phyloP scores from a whole-genome alignment of 2,888 invertebrate species.

The Mythimna pallens region DNA sequence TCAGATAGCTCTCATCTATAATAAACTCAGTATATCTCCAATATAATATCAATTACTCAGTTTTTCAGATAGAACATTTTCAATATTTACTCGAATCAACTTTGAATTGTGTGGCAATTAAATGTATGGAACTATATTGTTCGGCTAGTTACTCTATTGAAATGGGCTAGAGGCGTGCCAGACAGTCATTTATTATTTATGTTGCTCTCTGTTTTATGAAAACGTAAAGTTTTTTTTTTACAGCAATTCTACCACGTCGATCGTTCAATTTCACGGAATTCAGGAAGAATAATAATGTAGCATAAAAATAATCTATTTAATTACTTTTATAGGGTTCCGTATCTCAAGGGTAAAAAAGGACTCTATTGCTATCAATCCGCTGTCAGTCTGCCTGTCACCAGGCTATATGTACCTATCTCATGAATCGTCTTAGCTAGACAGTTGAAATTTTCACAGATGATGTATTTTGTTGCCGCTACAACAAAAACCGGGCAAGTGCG shows the following conservation, averaged over 20 bases:
- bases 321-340: background rate
- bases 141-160: constrained; percentile 22
- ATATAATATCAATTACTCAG: no score
- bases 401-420: no score
- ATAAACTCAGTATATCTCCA: no score
- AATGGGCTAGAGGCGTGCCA: constrained; percentile 12
- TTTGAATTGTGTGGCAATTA: constrained; percentile 3
- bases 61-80: background rate
- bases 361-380: no score
- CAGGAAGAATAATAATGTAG: background rate
- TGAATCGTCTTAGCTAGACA: no score
- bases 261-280: background rate
- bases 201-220: constrained; percentile 7
- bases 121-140: background rate
- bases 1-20: no score
- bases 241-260: background rate
- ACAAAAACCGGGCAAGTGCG: no score
- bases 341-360: no score
- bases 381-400: no score
- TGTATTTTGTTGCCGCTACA: no score
- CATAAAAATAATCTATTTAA: background rate
- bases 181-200: constrained; percentile 31
- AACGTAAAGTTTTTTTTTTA: background rate
- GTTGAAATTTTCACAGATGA: no score
- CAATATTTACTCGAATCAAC: background rate